Percentiles rank a stretch among this genome's conserved stretches.
These are phyloP conservation scores for Phalacrocorax brasilianus DNA, from an alignment of 2,113 vertebrate genomes.

Conservation along the genomic window DNA sequence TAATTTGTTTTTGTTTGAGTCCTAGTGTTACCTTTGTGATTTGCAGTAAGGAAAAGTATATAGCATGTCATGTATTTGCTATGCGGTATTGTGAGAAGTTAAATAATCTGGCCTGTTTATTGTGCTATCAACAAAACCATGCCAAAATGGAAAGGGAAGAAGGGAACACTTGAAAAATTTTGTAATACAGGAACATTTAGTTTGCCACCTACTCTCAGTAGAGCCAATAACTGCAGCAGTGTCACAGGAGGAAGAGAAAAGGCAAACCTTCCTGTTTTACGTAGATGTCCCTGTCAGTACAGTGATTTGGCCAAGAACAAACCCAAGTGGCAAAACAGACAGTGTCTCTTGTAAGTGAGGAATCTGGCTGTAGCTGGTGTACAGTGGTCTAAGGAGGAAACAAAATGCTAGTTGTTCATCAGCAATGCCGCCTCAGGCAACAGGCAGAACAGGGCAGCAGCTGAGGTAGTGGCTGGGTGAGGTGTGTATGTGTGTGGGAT, in stretches of 20 bases:
- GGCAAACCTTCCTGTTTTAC: neutral
- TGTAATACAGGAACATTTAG: neutral
- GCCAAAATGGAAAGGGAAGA: slow-evolving; percentile 17
- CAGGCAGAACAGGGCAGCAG: neutral
- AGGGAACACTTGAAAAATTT: neutral
- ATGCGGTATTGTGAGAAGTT: neutral
- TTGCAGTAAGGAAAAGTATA: slow-evolving; percentile 16
- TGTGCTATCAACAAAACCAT: neutral
- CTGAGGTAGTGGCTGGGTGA: neutral
- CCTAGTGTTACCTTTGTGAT: slow-evolving; percentile 63
- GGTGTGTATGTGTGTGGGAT: accelerated
- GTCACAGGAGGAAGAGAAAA: neutral
- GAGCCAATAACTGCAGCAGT: neutral
- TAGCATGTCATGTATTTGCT: slow-evolving; percentile 19
- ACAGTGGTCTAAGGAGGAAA: neutral
- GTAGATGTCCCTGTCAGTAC: neutral
- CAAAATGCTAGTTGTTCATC: accelerated
- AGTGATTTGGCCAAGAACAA: neutral
- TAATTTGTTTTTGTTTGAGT: slow-evolving; percentile 71
- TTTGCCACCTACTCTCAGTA: neutral
- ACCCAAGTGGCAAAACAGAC: neutral
- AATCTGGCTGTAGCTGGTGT: neutral
- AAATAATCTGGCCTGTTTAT: neutral
- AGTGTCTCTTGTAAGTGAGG: neutral
- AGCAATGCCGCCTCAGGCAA: neutral